Base-by-base conservation (phyloP, 1,140 invertebrate genomes). In the Drosophila sproati region DNA sequence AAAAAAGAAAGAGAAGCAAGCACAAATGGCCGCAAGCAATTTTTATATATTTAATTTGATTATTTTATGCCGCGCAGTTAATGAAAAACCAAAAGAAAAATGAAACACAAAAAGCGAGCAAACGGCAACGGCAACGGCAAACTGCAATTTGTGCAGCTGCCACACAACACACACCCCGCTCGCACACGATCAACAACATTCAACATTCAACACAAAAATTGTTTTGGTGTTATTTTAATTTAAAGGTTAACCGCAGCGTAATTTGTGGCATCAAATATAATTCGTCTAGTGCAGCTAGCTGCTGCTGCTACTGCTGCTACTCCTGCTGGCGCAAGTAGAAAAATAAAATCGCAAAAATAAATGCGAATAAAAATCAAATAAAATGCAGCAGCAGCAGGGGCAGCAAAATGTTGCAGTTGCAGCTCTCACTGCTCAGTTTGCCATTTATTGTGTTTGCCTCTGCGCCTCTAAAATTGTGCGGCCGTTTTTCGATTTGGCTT, bases 231-330 rank as follows among this genome's bases (percentile, higher is more conserved):
- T 89, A 85, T 89, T 89, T 89, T 89, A 89, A 89, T 89, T 90
- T 89, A 90, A 89, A 89, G 85, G 85, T 89, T 89, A 89, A 89
- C 85, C 85, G 86, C 85, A 89, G 80, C 86, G 85, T 89, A 89
- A 89, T 89, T 89, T 89, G 85, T 89, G 85, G 85, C 85, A 89
- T 90, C 85, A 89, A 89, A 85, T 90, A 89, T 90, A 88, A 89
- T 89, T 89, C 83, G 83, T 88, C 86, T 88, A 85, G 66, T 73
- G 83, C 78, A 63, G 47, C 41, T 28, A 50, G 57, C 29, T 8
- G 3, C 37, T 41, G 7, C 39, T 10, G 78, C 35, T 56, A 41
- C 47, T 28, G 59, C 31, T 20, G 20, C 20, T 20, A 2, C 20
- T 20, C 1, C 47, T 28, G 59, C 31, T 20, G 20, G 47, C 45